A percentile compares a stretch with the other conserved stretches of the same genome.
Evolutionary conservation across 2,797 vertebrate species (phyloP).

Genomic region (Dipus sagitta): DNA sequence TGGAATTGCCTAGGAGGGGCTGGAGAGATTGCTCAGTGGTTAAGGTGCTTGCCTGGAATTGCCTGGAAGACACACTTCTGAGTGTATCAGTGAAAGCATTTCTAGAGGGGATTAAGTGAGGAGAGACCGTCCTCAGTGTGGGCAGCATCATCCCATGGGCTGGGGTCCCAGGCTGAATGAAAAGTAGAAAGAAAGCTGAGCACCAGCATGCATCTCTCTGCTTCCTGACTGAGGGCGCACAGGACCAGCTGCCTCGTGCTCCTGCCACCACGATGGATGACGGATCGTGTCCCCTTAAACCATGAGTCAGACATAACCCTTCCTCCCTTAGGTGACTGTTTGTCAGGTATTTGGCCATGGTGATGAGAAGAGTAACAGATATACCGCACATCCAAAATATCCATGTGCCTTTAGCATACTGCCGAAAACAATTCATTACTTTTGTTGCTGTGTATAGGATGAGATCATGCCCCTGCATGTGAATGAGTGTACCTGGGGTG

Average conservation of each 20-base stretch:
- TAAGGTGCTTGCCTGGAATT: no score
- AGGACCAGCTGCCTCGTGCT: not conserved
- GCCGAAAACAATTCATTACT: not conserved
- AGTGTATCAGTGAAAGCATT: not conserved
- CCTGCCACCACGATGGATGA: no score
- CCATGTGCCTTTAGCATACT: not conserved
- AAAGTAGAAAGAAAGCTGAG: not conserved
- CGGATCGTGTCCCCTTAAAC: not conserved
- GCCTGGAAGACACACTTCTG: not conserved
- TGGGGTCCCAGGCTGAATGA: not conserved
- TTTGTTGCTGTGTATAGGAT: not conserved
- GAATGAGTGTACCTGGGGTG: no score
- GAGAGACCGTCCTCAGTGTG: not conserved
- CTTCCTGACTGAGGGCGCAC: no score
- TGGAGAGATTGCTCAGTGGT: no score
- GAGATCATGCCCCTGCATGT: no score
- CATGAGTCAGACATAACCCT: not conserved
- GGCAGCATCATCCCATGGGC: not conserved
- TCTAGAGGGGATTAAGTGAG: not conserved
- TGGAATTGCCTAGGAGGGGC: not conserved
- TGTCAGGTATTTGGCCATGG: no score
- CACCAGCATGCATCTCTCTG: not conserved
- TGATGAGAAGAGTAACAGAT: not conserved
- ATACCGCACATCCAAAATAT: not conserved
- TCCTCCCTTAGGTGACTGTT: not conserved